These are phyloP conservation scores for Emmelina monodactyla DNA, from an alignment of 2,888 invertebrate species.

Conservation along the genomic window DNA sequence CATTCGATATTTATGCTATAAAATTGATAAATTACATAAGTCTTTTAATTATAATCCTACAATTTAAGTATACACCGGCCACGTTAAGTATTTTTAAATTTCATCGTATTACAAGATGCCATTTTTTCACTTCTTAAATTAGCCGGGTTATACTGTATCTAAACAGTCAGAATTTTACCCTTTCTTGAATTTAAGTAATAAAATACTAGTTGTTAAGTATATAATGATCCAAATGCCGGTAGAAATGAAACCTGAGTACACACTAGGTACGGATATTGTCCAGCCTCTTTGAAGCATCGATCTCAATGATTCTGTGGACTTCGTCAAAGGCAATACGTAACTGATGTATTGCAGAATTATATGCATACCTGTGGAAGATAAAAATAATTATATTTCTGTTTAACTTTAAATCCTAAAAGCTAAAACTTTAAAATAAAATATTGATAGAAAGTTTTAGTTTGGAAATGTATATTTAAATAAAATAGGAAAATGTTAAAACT, in stretches of 20 bases:
- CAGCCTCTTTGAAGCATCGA: conserved; percentile 86
- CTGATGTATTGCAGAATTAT: conserved; percentile 73
- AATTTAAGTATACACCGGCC: too few species aligned
- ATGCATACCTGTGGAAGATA: conserved; percentile 71
- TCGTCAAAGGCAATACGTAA: conserved; percentile 82
- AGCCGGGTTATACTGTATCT: not conserved
- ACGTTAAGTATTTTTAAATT: too few species aligned
- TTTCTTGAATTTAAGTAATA: conserved; percentile 84
- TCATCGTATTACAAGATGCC: too few species aligned
- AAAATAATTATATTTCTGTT: conserved; percentile 1
- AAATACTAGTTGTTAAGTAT: conserved; percentile 76
- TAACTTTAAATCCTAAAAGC: too few species aligned
- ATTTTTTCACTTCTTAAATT: too few species aligned
- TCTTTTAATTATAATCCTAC: too few species aligned
- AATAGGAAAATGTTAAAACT: too few species aligned
- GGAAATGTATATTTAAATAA: too few species aligned
- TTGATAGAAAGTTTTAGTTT: too few species aligned
- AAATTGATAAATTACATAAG: too few species aligned
- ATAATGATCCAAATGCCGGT: conserved; percentile 81
- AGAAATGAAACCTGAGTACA: conserved; percentile 84
- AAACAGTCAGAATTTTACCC: conserved; percentile 56
- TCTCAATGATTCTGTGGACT: conserved; percentile 87
- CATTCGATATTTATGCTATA: too few species aligned
- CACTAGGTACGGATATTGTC: conserved; percentile 72
- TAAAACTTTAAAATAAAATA: too few species aligned